Conservation (phyloP, 2,797 vertebrate species). For the Morelia viridis region DNA sequence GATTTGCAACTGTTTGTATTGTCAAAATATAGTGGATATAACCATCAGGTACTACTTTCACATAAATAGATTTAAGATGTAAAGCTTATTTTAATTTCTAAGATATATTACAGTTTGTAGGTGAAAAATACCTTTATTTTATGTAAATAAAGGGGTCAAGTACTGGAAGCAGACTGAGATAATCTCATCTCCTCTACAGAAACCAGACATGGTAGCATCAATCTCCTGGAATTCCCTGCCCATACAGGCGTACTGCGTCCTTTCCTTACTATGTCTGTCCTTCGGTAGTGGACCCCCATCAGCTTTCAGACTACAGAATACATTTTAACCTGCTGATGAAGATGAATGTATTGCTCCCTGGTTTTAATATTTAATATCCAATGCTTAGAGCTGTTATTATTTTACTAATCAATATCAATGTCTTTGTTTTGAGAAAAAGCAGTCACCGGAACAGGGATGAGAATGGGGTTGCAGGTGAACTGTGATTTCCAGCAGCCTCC, state of each 20-base stretch:
- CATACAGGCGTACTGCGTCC: too few species aligned
- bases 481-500: not conserved
- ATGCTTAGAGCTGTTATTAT: not conserved
- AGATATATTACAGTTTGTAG: not conserved
- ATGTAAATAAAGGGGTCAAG: not conserved
- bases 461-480: not conserved
- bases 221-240: not conserved
- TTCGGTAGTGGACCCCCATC: not conserved
- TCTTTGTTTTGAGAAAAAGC: not conserved
- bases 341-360: not conserved
- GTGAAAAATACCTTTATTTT: not conserved
- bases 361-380: not conserved
- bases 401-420: not conserved
- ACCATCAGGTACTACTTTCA: not conserved
- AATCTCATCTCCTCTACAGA: not conserved
- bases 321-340: not conserved
- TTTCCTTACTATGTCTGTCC: not conserved
- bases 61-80: not conserved
- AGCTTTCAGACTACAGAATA: not conserved
- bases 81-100: not conserved
- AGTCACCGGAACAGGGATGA: not conserved
- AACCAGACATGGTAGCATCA: not conserved
- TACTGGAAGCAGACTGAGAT: not conserved
- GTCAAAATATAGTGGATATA: not conserved
- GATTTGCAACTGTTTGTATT: not conserved